Conservation (phyloP, 1,140 invertebrate species). For the Hycleus phaleratus region DNA sequence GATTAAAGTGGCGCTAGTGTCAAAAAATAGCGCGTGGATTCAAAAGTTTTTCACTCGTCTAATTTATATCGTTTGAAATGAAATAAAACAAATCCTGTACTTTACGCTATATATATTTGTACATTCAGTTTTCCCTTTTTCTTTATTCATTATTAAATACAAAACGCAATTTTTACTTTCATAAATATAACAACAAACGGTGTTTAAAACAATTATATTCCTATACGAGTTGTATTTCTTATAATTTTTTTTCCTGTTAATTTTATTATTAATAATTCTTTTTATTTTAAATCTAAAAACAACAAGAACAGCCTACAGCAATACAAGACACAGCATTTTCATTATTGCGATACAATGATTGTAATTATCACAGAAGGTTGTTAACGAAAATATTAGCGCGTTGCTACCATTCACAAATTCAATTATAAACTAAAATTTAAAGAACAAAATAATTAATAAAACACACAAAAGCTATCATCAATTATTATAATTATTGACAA, state of each 20-base stretch:
- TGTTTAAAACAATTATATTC: no score
- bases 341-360: constrained; percentile 40
- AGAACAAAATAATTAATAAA: constrained; percentile 6
- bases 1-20: no score
- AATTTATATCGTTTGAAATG: no score
- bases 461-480: not conserved
- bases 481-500: no score
- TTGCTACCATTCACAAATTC: constrained; percentile 9
- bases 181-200: not conserved
- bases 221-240: no score
- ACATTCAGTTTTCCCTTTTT: not conserved
- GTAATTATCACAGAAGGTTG: constrained; percentile 40
- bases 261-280: not conserved
- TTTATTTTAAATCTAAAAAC: constrained; percentile 13
- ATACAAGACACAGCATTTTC: constrained; percentile 39
- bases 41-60: no score
- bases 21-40: no score
- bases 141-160: not conserved
- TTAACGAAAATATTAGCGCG: constrained; percentile 24
- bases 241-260: no score
- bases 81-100: no score
- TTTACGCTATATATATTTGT: not conserved
- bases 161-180: not conserved
- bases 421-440: not conserved
- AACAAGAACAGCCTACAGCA: constrained; percentile 35